Conservation (phyloP, 37 sponge, comb jelly and placozoan genomes). For the Lycopodina hypogea region DNA sequence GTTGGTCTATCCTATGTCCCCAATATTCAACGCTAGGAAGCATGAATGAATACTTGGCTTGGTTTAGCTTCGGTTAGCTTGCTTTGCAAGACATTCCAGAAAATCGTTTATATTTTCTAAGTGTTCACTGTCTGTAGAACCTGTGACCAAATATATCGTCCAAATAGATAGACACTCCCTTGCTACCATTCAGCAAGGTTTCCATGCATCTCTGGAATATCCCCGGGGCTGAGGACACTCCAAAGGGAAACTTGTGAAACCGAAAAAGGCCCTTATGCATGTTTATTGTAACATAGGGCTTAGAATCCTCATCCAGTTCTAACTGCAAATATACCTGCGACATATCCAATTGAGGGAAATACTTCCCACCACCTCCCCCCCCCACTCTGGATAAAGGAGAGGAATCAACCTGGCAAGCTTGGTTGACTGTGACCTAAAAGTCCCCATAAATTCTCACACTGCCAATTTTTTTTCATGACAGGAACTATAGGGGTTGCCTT, state of each 20-base stretch:
- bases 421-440: constrained; percentile 54
- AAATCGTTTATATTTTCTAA: neutral
- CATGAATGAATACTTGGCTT: constrained; percentile 9
- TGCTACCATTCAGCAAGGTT: constrained; percentile 25
- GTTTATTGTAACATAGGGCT: constrained; percentile 37
- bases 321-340: constrained; percentile 49
- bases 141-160: constrained; percentile 14
- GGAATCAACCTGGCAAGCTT: constrained; percentile 20
- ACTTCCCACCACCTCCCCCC: constrained; percentile 43
- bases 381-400: constrained; percentile 53
- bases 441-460: constrained; percentile 56
- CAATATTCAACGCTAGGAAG: constrained; percentile 1
- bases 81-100: neutral
- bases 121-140: constrained; percentile 7
- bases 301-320: constrained; percentile 26
- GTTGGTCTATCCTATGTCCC: constrained; percentile 13
- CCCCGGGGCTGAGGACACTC: constrained; percentile 37
- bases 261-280: constrained; percentile 48
- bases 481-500: constrained; percentile 61
- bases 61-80: constrained; percentile 16
- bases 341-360: constrained; percentile 56
- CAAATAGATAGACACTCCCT: constrained; percentile 19
- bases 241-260: constrained; percentile 30
- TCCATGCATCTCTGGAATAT: constrained; percentile 43
- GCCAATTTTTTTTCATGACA: constrained; percentile 36